phyloP scores from a whole-genome alignment of 2,797 vertebrate genomes.

The Cossypha caffra region DNA sequence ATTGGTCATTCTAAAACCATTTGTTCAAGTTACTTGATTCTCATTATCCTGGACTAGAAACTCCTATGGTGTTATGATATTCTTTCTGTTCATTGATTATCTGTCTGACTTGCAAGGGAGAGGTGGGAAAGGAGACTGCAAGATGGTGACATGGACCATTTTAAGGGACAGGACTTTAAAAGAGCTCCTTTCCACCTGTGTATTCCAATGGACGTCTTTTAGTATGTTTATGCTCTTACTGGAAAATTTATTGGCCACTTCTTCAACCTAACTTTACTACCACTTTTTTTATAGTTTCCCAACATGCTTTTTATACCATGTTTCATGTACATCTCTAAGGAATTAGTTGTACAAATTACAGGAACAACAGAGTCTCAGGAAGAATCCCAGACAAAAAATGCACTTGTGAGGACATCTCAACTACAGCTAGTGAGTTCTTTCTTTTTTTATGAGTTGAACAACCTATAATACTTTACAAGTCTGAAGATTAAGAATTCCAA shows the following conservation, averaged over 20 bases:
- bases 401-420: not conserved
- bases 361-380: not conserved
- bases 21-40: not conserved
- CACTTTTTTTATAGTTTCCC: not conserved
- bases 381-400: not conserved
- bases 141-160: not conserved
- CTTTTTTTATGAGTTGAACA: not conserved
- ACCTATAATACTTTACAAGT: not conserved
- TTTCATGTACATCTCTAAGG: not conserved
- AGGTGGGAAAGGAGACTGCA: not conserved
- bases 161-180: not conserved
- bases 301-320: not conserved
- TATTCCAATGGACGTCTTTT: not conserved
- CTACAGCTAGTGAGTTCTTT: not conserved
- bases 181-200: not conserved
- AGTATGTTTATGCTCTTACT: not conserved
- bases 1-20: not conserved
- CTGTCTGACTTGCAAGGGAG: not conserved
- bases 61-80: not conserved
- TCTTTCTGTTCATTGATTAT: not conserved
- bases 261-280: not conserved
- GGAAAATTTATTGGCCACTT: not conserved
- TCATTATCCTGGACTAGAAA: not conserved
- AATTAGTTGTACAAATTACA: not conserved
- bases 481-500: not conserved